Base-by-base conservation (phyloP, 2,797 vertebrate genomes). In the Hirundo rustica region DNA sequence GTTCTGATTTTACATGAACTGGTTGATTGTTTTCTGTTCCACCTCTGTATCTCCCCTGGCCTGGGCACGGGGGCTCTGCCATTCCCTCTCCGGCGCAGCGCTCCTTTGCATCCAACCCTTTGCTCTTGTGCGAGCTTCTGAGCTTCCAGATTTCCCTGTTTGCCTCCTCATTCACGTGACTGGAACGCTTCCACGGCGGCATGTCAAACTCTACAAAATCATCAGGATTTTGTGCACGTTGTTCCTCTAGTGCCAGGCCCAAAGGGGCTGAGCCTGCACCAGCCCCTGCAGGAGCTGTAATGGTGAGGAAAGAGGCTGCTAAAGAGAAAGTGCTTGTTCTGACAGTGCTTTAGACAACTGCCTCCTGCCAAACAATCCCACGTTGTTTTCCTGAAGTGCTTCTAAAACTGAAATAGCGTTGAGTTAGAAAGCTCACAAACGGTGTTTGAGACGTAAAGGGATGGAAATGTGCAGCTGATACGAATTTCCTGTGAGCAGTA, bases 401-500 rank as follows among this genome's bases (percentile, higher is more conserved):
- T 95, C 95, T 81, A 86, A 92, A 94, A 79, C 83, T 10, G 58
- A 81, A 93, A 70, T 65, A 85, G 67, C 73, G 27, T 17, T 2
- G n/a, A 72, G 62, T 81, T 78, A 83, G 42, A 70, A 92, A 93
- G 79, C 80, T 60, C 85, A 40, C 85, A 86, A 88, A 66, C 11
- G 13, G 38, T 42, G 36, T 73, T 76, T 66, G 80, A 92, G 92
- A 88, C 12, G 44, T 57, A 70, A 76, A n/a, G 66, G 74, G 77
- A 77, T 55, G 86, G 86, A 84, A 95, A 96, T 90, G 70, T 90
- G 74, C 73, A 90, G 88, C 77, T 70, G 70, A 88, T 86, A 48
- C 0, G 5, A 84, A 51, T 94, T 78, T 94, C 75, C 80, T 51
- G 70, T 0, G 2, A 86, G 71, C 5, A 10, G 58, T 65, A 92